Conservation (phyloP, 2,888 invertebrate species). For the Tinea semifulvella region DNA sequence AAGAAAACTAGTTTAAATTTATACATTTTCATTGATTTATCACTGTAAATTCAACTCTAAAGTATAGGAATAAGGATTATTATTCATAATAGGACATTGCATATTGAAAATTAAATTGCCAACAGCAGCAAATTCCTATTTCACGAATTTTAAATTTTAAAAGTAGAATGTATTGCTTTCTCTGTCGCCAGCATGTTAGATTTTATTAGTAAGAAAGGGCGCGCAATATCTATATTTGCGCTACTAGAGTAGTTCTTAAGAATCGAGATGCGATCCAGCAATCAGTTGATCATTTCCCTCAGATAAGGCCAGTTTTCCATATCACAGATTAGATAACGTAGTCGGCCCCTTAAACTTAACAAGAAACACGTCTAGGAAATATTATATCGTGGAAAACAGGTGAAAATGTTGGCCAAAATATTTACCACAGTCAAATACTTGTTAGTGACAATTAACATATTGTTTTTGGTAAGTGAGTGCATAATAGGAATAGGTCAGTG, state of each 20-base stretch:
- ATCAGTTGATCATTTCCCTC: constrained; percentile 11
- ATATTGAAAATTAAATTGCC: too few relatives aligned
- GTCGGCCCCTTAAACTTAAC: constrained; percentile 1
- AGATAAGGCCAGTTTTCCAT: constrained; percentile 11
- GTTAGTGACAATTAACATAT: constrained; percentile 46
- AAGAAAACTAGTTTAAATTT: neutral
- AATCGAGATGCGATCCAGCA: constrained; percentile 8
- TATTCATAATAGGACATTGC: too few relatives aligned
- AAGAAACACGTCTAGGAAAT: neutral
- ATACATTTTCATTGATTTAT: neutral
- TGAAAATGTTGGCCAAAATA: constrained; percentile 52
- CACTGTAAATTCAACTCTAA: neutral
- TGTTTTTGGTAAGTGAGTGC: constrained; percentile 49
- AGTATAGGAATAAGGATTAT: neutral
- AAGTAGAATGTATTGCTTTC: too few relatives aligned
- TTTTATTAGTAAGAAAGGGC: too few relatives aligned
- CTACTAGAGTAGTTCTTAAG: neutral
- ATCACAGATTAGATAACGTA: constrained; percentile 12
- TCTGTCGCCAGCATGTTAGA: neutral
- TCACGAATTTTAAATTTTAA: too few relatives aligned
- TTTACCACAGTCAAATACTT: constrained; percentile 56
- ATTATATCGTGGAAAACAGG: constrained; percentile 16
- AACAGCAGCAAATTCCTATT: too few relatives aligned
- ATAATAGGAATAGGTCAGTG: neutral
- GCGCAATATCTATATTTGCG: too few relatives aligned